Evolutionary conservation across 23 tunicate species (phyloP).

Genomic region (Ciona savignyi): DNA sequence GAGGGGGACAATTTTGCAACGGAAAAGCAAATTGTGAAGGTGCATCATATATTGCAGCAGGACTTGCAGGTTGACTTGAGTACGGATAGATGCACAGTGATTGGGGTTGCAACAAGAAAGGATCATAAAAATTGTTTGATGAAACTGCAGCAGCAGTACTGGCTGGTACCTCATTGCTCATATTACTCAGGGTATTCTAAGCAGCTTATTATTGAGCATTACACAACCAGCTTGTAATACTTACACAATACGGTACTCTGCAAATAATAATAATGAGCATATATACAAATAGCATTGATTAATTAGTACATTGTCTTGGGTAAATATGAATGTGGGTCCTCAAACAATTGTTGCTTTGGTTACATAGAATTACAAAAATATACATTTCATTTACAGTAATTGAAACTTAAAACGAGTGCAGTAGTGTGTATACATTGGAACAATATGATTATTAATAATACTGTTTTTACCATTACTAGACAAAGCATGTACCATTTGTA

Average conservation of each 20-base stretch:
- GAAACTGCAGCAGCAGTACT: no score
- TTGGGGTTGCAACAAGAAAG: neutral
- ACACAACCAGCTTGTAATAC: no score
- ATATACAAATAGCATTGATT: neutral
- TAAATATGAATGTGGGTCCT: neutral
- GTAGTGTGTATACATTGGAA: neutral
- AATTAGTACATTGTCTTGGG: neutral
- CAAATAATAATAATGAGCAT: neutral
- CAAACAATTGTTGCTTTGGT: no score
- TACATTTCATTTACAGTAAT: neutral
- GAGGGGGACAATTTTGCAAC: slow-evolving; percentile 5
- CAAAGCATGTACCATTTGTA: no score
- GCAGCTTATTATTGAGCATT: no score
- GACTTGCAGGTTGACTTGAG: slow-evolving; percentile 2
- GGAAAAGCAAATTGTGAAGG: neutral
- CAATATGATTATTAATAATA: no score
- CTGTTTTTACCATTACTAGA: no score
- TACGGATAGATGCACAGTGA: slow-evolving; percentile 5
- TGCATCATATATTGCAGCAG: slow-evolving; percentile 4
- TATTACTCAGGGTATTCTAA: no score
- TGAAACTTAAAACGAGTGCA: neutral
- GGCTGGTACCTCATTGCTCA: neutral
- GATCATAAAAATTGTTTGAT: neutral
- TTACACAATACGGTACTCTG: no score
- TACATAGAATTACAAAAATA: neutral